phyloP scores from a whole-genome alignment of 92 coral and sea anemone genomes.

The Epizoanthus illoricatus region DNA sequence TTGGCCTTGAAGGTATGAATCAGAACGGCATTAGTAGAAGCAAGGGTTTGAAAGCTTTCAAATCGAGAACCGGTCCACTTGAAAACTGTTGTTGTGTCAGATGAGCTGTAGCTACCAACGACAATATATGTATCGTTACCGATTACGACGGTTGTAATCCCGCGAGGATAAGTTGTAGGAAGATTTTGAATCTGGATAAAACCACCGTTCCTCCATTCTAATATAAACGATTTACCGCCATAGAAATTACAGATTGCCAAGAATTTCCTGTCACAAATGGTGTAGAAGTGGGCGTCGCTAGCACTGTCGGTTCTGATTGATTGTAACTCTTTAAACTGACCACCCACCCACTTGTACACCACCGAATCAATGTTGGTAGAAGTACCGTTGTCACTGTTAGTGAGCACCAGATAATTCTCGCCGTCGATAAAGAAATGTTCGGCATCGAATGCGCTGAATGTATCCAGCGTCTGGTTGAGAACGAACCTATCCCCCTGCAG shows the following conservation, averaged over 20 bases:
- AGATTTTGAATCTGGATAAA: conserved; percentile 23
- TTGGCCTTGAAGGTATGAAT: conserved; percentile 21
- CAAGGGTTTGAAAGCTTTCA: conserved; percentile 19
- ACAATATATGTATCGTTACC: conserved; percentile 21
- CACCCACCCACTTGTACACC: conserved; percentile 27
- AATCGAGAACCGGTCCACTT: conserved; percentile 15
- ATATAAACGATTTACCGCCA: neutral
- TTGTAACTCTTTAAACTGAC: conserved; percentile 19
- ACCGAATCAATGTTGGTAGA: neutral
- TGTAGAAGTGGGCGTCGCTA: conserved; percentile 17
- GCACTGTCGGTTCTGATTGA: conserved; percentile 4
- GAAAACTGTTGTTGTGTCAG: conserved; percentile 27
- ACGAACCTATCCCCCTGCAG: neutral
- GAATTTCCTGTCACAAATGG: conserved; percentile 17
- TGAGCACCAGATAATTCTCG: neutral
- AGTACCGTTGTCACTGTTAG: conserved; percentile 17
- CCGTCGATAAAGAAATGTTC: conserved; percentile 19
- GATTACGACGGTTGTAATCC: conserved; percentile 13
- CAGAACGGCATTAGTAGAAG: conserved; percentile 28
- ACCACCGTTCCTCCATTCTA: neutral
- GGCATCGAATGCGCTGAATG: conserved; percentile 22
- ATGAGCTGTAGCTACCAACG: conserved; percentile 9
- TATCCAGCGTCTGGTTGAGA: conserved; percentile 18
- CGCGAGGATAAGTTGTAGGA: conserved; percentile 26
- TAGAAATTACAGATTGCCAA: conserved; percentile 15